These are phyloP conservation scores for Apodemus sylvaticus DNA, from an alignment of 2,113 vertebrate species.

Conservation along the genomic window DNA sequence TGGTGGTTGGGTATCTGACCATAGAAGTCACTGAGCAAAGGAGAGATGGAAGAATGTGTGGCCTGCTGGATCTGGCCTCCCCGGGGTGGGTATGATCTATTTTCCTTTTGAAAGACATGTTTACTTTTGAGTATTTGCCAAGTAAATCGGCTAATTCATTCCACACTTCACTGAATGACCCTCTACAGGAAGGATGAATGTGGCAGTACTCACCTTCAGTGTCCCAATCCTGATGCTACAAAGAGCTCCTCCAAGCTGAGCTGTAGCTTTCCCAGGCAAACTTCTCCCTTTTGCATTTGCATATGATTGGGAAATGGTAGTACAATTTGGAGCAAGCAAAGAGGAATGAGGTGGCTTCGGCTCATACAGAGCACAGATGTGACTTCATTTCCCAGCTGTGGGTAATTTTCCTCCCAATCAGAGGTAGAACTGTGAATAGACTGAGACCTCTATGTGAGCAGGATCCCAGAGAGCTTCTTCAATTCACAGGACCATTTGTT, in stretches of 20 bases:
- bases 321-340: slow-evolving; percentile 51
- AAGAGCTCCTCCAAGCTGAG: neutral
- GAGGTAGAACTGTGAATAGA: slow-evolving; percentile 58
- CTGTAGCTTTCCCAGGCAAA: slow-evolving; percentile 48
- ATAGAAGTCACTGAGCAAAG: neutral
- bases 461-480: neutral
- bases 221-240: neutral
- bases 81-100: neutral
- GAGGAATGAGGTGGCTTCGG: slow-evolving; percentile 62
- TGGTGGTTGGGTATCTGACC: neutral
- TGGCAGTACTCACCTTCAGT: slow-evolving; percentile 25
- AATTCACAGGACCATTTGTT: neutral
- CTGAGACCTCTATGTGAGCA: neutral
- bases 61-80: neutral
- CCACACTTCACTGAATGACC: neutral
- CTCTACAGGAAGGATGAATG: neutral
- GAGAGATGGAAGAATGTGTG: neutral
- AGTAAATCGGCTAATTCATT: neutral
- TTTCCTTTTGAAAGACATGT: slow-evolving; percentile 14
- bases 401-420: slow-evolving; percentile 35
- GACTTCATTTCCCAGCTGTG: slow-evolving; percentile 67
- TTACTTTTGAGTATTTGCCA: neutral
- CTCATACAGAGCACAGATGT: slow-evolving; percentile 56
- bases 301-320: slow-evolving; percentile 35
- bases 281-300: slow-evolving; percentile 46